Percentiles rank a stretch among this genome's conserved stretches.
Conservation (phyloP, 2,888 invertebrate genomes). For the Meliscaeva auricollis region DNA sequence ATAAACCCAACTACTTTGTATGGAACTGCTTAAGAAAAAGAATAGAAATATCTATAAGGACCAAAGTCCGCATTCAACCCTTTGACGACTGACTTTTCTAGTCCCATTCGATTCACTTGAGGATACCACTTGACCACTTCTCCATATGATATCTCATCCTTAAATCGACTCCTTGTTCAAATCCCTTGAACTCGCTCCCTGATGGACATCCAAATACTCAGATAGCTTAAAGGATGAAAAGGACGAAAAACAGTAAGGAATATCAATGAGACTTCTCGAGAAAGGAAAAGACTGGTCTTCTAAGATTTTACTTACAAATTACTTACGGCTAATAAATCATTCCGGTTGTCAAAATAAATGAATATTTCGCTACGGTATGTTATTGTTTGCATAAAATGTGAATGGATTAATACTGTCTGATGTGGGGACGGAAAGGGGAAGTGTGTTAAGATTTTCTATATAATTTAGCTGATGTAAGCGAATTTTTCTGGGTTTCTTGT, state of each 20-base stretch:
- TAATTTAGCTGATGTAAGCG: constrained; percentile 58
- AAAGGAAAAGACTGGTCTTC: constrained; percentile 52
- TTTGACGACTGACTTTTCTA: constrained; percentile 25
- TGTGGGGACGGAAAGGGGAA: neutral
- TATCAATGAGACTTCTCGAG: constrained; percentile 53
- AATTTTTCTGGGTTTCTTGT: constrained; percentile 25
- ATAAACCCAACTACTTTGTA: constrained; percentile 47
- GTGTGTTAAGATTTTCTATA: constrained; percentile 19
- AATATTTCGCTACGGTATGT: constrained; percentile 76
- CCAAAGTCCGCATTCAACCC: constrained; percentile 60
- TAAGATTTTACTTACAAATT: constrained; percentile 74
- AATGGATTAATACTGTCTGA: constrained; percentile 41
- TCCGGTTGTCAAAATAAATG: constrained; percentile 82
- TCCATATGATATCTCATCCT: constrained; percentile 1
- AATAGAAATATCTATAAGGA: neutral
- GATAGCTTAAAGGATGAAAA: constrained; percentile 14
- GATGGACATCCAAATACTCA: neutral
- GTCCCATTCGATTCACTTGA: constrained; percentile 73
- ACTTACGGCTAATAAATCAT: constrained; percentile 84
- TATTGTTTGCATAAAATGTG: constrained; percentile 74
- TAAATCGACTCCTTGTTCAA: neutral
- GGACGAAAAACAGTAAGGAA: constrained; percentile 8
- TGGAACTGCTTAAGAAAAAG: constrained; percentile 36
- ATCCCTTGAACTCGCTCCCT: constrained; percentile 44
- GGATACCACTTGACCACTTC: constrained; percentile 69